A percentile compares a stretch with the other conserved stretches of the same genome.
Evolutionary conservation across 2,888 invertebrate species (phyloP).

Genomic region (Thereva nobilitata): DNA sequence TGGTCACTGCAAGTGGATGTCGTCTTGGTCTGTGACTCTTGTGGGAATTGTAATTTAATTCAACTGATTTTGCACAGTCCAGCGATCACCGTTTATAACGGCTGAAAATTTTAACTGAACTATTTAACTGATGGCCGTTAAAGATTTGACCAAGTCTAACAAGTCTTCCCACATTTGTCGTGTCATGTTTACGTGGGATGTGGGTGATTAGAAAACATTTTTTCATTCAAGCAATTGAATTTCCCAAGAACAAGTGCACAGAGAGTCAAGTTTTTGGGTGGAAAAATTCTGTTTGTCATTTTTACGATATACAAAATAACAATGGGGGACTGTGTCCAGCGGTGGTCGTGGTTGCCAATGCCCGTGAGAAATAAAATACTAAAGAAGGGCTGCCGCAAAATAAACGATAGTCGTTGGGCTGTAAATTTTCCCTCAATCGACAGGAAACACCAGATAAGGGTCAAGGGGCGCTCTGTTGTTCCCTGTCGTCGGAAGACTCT

Average conservation of each 20-base stretch:
- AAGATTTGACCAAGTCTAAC: too few relatives aligned
- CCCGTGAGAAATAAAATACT: constrained; percentile 13
- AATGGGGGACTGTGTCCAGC: neutral
- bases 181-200: too few relatives aligned
- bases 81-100: neutral
- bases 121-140: too few relatives aligned
- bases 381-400: constrained; percentile 5
- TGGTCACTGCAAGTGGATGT: neutral
- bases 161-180: too few relatives aligned
- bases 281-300: too few relatives aligned
- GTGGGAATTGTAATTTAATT: constrained; percentile 17
- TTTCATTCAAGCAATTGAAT: too few relatives aligned
- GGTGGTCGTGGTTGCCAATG: too few relatives aligned
- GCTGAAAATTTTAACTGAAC: too few relatives aligned
- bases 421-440: constrained; percentile 30
- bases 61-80: constrained; percentile 5
- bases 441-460: constrained; percentile 27
- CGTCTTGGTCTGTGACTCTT: constrained; percentile 26
- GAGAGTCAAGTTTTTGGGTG: too few relatives aligned
- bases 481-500: neutral
- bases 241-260: too few relatives aligned
- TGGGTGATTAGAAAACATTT: too few relatives aligned
- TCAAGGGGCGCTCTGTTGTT: constrained; percentile 21
- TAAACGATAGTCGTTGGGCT: neutral
- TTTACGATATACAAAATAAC: too few relatives aligned